Evolutionary conservation across 2,797 vertebrate genomes (phyloP), one percentile per base, ranked within the genome.

Genomic region (Paratrypauchen microcephalus): DNA sequence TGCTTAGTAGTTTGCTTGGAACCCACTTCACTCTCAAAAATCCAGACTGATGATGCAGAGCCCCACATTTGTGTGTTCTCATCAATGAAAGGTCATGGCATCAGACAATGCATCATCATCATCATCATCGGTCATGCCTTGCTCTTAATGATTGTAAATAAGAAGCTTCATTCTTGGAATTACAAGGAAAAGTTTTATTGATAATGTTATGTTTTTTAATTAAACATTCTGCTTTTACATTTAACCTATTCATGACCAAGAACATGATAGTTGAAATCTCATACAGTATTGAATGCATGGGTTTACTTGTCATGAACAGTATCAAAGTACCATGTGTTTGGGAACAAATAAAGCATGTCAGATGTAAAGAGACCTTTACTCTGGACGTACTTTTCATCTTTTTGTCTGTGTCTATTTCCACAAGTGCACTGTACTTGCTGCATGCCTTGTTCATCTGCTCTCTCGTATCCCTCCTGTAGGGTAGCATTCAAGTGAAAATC

Each of bases 41-140:
- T 73, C 73, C 83, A 89, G 66, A 73, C 74, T 66, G 60, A 61
- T 70, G 66, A 68, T 26, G 7, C 28, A 62, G 66, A 68, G 65
- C 71, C 73, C 73, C 71, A 73, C 80, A 78, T 86, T 80, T 83
- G 84, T 50, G 50, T 76, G 79, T 77, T 81, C 74, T 73, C 86
- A 69, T 15, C 32, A 83, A 60, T 75, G 81, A 85, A 86, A 73
- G 84, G 76, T 26, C 62, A 71, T 72, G 67, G 74, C 63, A 64
- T 84, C 59, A 82, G 13, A 28, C 77, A 69, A 61, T 83, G 72
- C 72, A 28, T 66, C 72, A 32, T 78, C 71, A 36, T 85, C 78
- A 24, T 66, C 72, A 32, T 78, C 70, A 36, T 86, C 76, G 83
- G 85, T 77, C 60, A 84, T 78, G 67, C 62, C 63, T 47, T 76